phyloP scores from a whole-genome alignment of 2,797 vertebrate genomes.

The Erethizon dorsatum region DNA sequence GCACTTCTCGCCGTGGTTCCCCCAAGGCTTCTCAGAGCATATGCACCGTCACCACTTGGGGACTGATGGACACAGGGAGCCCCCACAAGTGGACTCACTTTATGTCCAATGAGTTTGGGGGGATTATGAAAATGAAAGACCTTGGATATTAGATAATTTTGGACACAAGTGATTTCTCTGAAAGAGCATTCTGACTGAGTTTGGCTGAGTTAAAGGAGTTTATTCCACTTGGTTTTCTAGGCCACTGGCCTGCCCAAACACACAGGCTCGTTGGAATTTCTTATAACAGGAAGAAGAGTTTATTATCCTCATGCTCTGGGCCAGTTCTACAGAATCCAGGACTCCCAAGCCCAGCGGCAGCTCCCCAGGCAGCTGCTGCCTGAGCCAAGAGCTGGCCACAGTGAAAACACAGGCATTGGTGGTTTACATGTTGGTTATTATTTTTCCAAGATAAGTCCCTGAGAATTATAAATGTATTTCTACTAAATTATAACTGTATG shows the following conservation, averaged over 20 bases:
- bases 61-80: neutral
- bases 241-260: neutral
- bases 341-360: neutral
- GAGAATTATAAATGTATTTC: neutral
- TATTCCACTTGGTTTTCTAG: conserved; percentile 31
- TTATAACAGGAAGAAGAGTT: neutral
- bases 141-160: conserved; percentile 26
- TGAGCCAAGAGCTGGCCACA: neutral
- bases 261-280: neutral
- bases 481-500: neutral
- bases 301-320: neutral
- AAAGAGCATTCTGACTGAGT: neutral
- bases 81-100: neutral
- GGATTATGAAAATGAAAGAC: neutral
- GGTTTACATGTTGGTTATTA: neutral
- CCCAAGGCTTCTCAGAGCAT: too few relatives aligned
- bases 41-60: neutral
- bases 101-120: neutral
- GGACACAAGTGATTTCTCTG: neutral
- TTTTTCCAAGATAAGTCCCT: neutral
- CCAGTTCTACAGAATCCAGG: neutral
- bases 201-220: conserved; percentile 38
- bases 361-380: neutral
- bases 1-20: neutral
- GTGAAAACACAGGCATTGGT: neutral